A percentile compares a stretch with the other conserved stretches of the same genome.
Evolutionary conservation across 2,113 vertebrate species (phyloP).

Genomic region (Callocephalon fimbriatum): DNA sequence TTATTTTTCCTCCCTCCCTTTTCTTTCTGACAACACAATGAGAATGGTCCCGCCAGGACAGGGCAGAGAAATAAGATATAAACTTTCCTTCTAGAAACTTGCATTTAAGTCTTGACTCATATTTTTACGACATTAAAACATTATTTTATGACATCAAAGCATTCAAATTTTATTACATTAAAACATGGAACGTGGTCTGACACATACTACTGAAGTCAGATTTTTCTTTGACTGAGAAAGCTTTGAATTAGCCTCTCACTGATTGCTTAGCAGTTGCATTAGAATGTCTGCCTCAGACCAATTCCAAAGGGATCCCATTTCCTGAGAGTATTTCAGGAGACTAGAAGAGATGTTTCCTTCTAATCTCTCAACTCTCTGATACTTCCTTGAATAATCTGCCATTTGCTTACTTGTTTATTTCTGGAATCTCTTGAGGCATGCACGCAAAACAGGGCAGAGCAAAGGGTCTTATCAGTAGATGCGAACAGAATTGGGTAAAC

Average conservation of each 20-base stretch:
- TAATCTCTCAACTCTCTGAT: not conserved
- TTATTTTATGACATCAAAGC: not conserved
- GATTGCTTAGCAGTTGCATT: not conserved
- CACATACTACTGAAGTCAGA: not conserved
- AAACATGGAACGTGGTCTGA: not conserved
- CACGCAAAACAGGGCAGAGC: not conserved
- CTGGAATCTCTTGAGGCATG: not conserved
- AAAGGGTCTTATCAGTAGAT: not conserved
- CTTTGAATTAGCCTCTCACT: not conserved
- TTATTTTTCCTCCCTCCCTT: not conserved
- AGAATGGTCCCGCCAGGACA: not conserved
- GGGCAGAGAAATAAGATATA: not conserved
- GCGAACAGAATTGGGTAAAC: not conserved
- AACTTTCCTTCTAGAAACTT: not conserved
- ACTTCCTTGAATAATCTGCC: not conserved
- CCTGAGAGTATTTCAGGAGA: not conserved
- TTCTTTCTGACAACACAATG: not conserved
- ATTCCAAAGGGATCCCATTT: not conserved
- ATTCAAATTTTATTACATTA: not conserved
- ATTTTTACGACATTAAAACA: not conserved
- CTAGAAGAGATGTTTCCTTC: not conserved
- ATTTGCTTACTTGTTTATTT: not conserved
- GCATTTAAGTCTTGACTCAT: not conserved
- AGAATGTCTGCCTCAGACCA: not conserved
- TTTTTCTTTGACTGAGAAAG: not conserved